Evolutionary conservation across 2,113 vertebrate genomes (phyloP).

Genomic region (Pyrgilauda ruficollis): DNA sequence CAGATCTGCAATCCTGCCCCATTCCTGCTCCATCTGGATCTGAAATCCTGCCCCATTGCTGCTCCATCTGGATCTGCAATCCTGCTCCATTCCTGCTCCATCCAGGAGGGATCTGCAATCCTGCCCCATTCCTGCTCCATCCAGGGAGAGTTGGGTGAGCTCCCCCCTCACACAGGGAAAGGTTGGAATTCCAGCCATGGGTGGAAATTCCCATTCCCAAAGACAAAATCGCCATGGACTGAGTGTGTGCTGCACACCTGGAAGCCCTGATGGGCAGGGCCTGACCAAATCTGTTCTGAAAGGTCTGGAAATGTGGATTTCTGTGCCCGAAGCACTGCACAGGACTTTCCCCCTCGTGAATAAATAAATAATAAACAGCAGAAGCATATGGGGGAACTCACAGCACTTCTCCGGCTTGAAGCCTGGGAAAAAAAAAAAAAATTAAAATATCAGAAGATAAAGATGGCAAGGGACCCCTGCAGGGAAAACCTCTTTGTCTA

Average conservation of each 20-base stretch:
- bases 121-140: too few species aligned
- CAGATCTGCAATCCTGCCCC: too few species aligned
- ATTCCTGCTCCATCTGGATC: too few species aligned
- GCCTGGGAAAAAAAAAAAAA: slow-evolving; percentile 29
- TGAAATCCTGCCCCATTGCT: too few species aligned
- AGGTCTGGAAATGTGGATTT: not conserved
- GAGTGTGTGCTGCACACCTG: not conserved
- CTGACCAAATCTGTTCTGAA: not conserved
- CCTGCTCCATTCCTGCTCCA: too few species aligned
- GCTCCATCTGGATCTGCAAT: not conserved
- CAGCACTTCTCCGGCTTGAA: not conserved
- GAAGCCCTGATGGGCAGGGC: rapidly evolving
- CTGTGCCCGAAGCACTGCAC: not conserved
- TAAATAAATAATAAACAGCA: slow-evolving; percentile 24
- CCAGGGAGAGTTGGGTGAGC: not conserved
- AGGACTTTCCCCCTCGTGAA: not conserved
- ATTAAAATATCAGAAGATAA: slow-evolving; percentile 73
- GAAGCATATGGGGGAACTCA: not conserved
- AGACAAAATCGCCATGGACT: rapidly evolving
- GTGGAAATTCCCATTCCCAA: not conserved
- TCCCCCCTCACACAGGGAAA: not conserved
- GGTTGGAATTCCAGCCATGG: not conserved
- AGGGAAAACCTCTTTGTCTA: slow-evolving; percentile 73
- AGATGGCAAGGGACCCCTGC: slow-evolving; percentile 45
- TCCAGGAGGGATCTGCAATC: not conserved